These are phyloP conservation scores for Nasonovia ribisnigri DNA, from an alignment of 2,888 invertebrate species.

Conservation along the genomic window DNA sequence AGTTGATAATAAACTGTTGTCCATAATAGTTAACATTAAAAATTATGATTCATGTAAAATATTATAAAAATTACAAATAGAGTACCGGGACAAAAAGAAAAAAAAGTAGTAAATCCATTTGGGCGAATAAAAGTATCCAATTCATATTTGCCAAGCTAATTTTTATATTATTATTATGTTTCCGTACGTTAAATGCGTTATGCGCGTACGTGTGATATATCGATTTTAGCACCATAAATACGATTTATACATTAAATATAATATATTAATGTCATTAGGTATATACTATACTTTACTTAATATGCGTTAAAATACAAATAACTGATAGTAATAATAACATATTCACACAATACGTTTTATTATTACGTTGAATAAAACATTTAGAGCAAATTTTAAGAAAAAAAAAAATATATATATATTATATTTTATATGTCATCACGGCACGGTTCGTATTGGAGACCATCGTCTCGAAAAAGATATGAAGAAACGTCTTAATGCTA, in stretches of 20 bases:
- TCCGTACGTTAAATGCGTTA: background rate
- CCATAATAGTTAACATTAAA: background rate
- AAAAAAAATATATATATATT: background rate
- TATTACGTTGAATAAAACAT: background rate
- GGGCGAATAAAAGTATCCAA: constrained; percentile 26
- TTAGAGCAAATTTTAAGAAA: constrained; percentile 8
- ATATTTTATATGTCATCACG: background rate
- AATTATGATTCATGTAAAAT: background rate
- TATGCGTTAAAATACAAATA: background rate
- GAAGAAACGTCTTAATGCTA: background rate
- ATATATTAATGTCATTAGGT: background rate
- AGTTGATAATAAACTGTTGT: background rate
- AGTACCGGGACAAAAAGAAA: background rate
- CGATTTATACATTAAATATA: constrained; percentile 20
- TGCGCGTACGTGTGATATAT: constrained; percentile 17
- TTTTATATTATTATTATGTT: background rate
- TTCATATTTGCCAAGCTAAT: background rate
- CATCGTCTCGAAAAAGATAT: background rate
- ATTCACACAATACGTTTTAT: background rate
- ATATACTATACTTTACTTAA: background rate
- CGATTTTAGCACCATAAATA: constrained; percentile 58
- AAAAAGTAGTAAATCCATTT: constrained; percentile 16
- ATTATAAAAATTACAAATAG: background rate
- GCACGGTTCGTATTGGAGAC: background rate
- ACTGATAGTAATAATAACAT: background rate